Conservation (phyloP, 2,797 vertebrate genomes). For the Brachymystax lenok region DNA sequence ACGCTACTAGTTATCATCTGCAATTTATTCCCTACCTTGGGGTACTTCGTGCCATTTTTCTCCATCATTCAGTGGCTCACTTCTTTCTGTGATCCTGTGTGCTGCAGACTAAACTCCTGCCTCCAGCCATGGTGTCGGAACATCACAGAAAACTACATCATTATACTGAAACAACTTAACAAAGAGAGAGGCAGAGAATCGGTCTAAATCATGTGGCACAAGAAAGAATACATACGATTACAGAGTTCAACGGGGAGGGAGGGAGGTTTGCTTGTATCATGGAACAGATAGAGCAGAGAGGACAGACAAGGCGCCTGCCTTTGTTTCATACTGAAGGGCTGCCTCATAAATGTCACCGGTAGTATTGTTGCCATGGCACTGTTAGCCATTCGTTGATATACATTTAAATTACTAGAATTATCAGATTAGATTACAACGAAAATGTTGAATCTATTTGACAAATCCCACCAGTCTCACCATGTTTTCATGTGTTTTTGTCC, state of each 20-base stretch:
- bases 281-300: not conserved
- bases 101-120: constrained; percentile 71
- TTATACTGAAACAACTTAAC: constrained; percentile 78
- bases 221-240: constrained; percentile 63
- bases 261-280: not conserved
- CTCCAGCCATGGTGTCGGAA: constrained; percentile 77
- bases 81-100: constrained; percentile 68
- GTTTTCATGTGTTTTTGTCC: constrained; percentile 8
- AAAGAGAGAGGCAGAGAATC: constrained; percentile 70
- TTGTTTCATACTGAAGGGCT: constrained; percentile 12
- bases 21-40: constrained; percentile 84
- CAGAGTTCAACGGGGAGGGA: constrained; percentile 48
- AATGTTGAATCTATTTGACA: constrained; percentile 39
- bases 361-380: not conserved
- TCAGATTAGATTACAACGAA: constrained; percentile 19
- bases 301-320: constrained; percentile 7
- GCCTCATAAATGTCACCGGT: not conserved
- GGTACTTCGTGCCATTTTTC: constrained; percentile 78
- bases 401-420: constrained; percentile 39
- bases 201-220: constrained; percentile 69
- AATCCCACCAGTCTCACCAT: not conserved
- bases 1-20: constrained; percentile 76
- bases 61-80: constrained; percentile 73
- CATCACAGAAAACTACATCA: constrained; percentile 81
- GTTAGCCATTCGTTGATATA: constrained; percentile 21